phyloP scores from a whole-genome alignment of 2,797 vertebrate genomes.

The Capromys pilorides region DNA sequence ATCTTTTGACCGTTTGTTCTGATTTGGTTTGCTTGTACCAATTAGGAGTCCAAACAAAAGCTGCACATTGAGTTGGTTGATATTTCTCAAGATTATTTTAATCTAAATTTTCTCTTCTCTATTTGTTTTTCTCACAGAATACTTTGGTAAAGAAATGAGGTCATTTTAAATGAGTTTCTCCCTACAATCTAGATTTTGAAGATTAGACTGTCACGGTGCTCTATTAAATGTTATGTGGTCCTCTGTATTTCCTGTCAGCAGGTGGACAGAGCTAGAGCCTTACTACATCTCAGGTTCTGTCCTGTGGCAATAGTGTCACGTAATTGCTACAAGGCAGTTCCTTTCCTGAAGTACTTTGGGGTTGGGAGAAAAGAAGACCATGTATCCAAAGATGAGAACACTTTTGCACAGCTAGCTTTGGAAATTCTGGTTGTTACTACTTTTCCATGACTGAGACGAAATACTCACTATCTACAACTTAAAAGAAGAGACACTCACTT shows the following conservation, averaged over 20 bases:
- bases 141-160: not conserved
- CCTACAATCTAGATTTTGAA: slow-evolving; percentile 1
- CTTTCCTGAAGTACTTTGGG: not conserved
- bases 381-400: not conserved
- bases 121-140: not conserved
- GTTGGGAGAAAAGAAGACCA: not conserved
- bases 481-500: not conserved
- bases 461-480: not conserved
- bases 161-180: not conserved
- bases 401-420: not conserved
- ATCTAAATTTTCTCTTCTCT: not conserved
- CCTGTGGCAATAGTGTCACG: not conserved
- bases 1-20: not conserved
- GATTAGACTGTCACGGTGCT: not conserved
- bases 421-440: not conserved
- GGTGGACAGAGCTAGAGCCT: not conserved
- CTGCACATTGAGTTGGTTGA: not conserved
- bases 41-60: not conserved
- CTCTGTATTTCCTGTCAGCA: slow-evolving; percentile 5
- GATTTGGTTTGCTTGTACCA: not conserved
- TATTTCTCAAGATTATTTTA: slow-evolving; percentile 42
- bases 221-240: slow-evolving; percentile 10
- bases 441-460: not conserved
- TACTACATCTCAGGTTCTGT: not conserved
- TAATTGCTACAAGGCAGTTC: not conserved